Conservation (phyloP, 37 sponge, comb jelly and placozoan genomes). For the Geodia barretti region DNA sequence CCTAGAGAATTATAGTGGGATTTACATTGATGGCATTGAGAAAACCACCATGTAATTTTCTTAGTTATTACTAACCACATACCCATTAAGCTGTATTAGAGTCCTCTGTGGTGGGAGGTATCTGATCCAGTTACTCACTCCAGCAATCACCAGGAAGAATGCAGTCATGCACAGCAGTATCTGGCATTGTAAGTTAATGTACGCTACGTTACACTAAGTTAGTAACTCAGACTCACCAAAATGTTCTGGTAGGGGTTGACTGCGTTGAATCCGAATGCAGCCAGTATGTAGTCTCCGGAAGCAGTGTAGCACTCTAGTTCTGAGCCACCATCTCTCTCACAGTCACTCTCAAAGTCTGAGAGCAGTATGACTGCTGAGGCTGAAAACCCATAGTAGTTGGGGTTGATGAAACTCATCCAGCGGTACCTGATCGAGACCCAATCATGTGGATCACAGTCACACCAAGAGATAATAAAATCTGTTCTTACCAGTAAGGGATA, state of each 20-base stretch:
- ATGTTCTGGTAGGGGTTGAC: slow-evolving; percentile 49
- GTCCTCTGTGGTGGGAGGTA: background rate
- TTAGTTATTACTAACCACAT: too few relatives aligned
- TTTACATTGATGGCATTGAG: too few relatives aligned
- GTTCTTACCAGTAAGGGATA: slow-evolving; percentile 56
- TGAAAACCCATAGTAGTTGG: slow-evolving; percentile 90
- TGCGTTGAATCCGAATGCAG: background rate
- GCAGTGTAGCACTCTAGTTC: background rate
- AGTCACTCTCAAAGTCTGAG: background rate
- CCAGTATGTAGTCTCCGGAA: background rate
- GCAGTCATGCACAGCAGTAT: slow-evolving; percentile 53
- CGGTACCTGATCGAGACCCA: slow-evolving; percentile 48
- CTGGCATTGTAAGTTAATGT: slow-evolving; percentile 17
- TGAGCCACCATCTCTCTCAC: slow-evolving; percentile 19
- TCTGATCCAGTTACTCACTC: slow-evolving; percentile 38
- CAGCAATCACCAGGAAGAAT: slow-evolving; percentile 43
- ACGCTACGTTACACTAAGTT: background rate
- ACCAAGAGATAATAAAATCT: background rate
- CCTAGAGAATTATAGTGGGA: background rate
- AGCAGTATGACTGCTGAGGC: slow-evolving; percentile 54
- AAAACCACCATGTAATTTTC: background rate
- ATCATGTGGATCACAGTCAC: background rate
- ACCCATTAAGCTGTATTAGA: background rate
- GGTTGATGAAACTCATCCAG: slow-evolving; percentile 85
- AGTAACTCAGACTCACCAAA: slow-evolving; percentile 26